Evolutionary conservation across 2,797 vertebrate genomes (phyloP).

Genomic region (Mormyrops attenuatus): DNA sequence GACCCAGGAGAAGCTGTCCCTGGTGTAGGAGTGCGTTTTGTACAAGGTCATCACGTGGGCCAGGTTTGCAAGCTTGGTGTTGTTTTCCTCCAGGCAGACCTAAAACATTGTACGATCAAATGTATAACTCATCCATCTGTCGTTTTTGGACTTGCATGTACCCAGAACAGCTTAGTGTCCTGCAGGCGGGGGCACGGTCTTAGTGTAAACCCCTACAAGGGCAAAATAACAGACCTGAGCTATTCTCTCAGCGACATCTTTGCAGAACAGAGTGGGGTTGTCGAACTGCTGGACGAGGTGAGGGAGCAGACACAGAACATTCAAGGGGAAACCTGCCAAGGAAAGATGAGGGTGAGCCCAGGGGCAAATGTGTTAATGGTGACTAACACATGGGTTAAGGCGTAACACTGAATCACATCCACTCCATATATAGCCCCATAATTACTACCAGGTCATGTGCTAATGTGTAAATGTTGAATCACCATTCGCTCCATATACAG

Average conservation of each 20-base stretch:
- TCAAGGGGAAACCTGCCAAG: constrained; percentile 86
- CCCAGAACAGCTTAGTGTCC: not conserved
- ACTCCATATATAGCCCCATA: not conserved
- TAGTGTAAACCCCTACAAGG: not conserved
- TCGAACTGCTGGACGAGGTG: constrained; percentile 96
- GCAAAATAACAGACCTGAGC: constrained; percentile 72
- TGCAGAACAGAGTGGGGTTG: constrained; percentile 89
- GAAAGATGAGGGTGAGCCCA: constrained; percentile 17
- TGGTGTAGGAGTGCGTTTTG: constrained; percentile 93
- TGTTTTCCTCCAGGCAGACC: constrained; percentile 95
- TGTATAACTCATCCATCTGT: not conserved
- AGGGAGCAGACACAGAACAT: constrained; percentile 92
- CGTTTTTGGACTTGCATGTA: not conserved
- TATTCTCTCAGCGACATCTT: constrained; percentile 91
- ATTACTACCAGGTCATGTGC: not conserved
- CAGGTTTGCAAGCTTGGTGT: constrained; percentile 91
- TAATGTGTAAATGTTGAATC: not conserved
- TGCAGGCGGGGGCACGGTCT: not conserved
- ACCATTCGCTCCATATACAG: not conserved
- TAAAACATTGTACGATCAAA: constrained; percentile 39
- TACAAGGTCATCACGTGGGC: constrained; percentile 98
- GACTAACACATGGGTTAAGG: not conserved
- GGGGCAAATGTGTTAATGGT: not conserved
- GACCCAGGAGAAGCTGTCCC: constrained; percentile 93
- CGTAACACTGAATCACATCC: not conserved